A percentile compares a stretch with the other conserved stretches of the same genome.
Evolutionary conservation across 2,888 invertebrate genomes (phyloP).

Genomic region (Acronicta aceris): DNA sequence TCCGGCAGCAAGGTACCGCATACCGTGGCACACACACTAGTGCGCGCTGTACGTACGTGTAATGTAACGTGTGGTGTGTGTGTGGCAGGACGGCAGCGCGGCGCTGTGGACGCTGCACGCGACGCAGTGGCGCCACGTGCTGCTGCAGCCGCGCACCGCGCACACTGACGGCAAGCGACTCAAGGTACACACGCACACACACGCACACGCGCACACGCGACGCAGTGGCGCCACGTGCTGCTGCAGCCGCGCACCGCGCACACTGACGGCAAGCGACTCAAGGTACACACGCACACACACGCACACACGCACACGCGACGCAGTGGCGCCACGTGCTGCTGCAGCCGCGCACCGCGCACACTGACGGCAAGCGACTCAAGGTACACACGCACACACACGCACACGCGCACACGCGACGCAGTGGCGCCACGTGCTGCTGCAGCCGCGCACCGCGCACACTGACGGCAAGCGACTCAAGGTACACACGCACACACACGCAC

Average conservation of each 20-base stretch:
- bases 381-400: conserved; percentile 41
- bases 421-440: conserved; percentile 94
- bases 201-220: no score
- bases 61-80: neutral
- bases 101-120: conserved; percentile 97
- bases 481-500: neutral
- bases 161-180: conserved; percentile 66
- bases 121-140: conserved; percentile 95
- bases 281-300: no score
- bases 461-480: conserved; percentile 75
- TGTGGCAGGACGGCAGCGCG: conserved; percentile 94
- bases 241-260: no score
- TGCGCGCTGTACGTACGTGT: no score
- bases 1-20: conserved; percentile 93
- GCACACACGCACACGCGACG: no score
- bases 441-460: conserved; percentile 65
- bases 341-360: conserved; percentile 68
- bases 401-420: conserved; percentile 96
- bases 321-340: conserved; percentile 89
- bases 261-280: no score
- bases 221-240: no score
- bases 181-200: conserved; percentile 60
- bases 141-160: conserved; percentile 86
- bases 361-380: conserved; percentile 72
- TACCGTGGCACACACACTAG: neutral